Base-by-base conservation (phyloP, 1,140 invertebrate genomes). In the Caenorhabditis remanei region DNA sequence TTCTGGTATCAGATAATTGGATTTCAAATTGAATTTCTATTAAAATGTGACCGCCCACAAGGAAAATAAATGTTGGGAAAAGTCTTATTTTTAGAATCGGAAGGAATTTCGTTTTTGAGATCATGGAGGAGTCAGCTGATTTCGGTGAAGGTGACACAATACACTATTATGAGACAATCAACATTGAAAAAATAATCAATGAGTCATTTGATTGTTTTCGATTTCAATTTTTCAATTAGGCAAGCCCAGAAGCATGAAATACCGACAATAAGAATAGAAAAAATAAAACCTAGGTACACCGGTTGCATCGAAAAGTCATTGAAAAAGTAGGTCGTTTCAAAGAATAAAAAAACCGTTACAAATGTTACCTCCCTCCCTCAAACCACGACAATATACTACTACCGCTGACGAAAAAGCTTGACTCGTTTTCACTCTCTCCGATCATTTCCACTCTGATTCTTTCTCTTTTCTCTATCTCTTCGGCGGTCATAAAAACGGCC, bases 381-480 rank as follows among this genome's bases (percentile, higher is more conserved):
- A 24, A n/a, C 65, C 16, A 19, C 41, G 13, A 32, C 41, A 71
- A 14, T 19, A 46, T 13, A 71, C 21, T 63, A 46, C 65, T 19
- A 46, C 41, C 61, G 61, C 11, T 65, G 32, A 65, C 11, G 46
- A 50, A 79, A 79, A 79, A 79, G 71, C 46, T 48, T 79, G 43
- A 48, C 43, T 79, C 71, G 65, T 48, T 79, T 79, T 50, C 71
- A 50, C 46, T 79, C 71, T 79, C 21, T 79, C 71, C 71, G n/a
- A 50, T 79, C 46, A 79, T 11, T 53, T 32, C n/a, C 14, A 41
- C 46, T 19, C 46, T 53, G 71, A 71, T 71, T 71, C 41, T 48
- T 43, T 14, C 65, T 71, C 65, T 71, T n/a, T 24, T 43, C 71
- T 79, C 46, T 50, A 48, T 79, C 71, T 79, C n/a, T 24, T 24